These are phyloP conservation scores for Lophius americanus DNA, from an alignment of 2,797 vertebrate genomes.

Conservation along the genomic window DNA sequence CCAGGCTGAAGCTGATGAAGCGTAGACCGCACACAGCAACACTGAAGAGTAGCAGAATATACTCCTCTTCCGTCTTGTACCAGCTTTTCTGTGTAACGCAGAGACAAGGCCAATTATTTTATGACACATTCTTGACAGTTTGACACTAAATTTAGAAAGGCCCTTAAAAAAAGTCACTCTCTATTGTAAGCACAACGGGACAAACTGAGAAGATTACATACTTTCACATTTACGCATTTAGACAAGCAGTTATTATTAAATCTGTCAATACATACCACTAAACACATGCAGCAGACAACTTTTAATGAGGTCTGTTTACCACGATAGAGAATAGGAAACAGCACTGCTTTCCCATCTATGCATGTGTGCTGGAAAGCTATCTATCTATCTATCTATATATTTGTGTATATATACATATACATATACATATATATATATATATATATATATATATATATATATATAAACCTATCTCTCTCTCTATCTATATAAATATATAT, in stretches of 20 bases:
- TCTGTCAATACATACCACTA: slow-evolving; percentile 7
- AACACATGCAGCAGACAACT: neutral
- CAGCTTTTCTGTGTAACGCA: slow-evolving; percentile 84
- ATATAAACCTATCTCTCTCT: no score
- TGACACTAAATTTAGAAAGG: slow-evolving; percentile 10
- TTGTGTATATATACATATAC: no score
- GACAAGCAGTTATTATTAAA: slow-evolving; percentile 9
- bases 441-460: no score
- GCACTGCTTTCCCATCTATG: no score
- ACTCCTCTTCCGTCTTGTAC: slow-evolving; percentile 90
- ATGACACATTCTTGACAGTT: slow-evolving; percentile 18
- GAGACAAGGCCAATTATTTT: slow-evolving; percentile 38
- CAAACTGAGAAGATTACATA: slow-evolving; percentile 5
- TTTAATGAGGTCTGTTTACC: no score
- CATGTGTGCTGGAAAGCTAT: no score
- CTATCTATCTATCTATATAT: no score
- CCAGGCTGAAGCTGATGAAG: slow-evolving; percentile 94
- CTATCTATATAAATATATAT: no score
- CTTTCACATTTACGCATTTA: slow-evolving; percentile 3
- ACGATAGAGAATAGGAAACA: no score
- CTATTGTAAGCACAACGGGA: neutral
- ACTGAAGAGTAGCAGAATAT: slow-evolving; percentile 92
- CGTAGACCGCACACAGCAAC: slow-evolving; percentile 91
- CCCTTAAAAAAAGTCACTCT: neutral
- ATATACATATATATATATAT: no score